phyloP scores from a whole-genome alignment of 2,797 vertebrate genomes.

The Steatocranus sp. region DNA sequence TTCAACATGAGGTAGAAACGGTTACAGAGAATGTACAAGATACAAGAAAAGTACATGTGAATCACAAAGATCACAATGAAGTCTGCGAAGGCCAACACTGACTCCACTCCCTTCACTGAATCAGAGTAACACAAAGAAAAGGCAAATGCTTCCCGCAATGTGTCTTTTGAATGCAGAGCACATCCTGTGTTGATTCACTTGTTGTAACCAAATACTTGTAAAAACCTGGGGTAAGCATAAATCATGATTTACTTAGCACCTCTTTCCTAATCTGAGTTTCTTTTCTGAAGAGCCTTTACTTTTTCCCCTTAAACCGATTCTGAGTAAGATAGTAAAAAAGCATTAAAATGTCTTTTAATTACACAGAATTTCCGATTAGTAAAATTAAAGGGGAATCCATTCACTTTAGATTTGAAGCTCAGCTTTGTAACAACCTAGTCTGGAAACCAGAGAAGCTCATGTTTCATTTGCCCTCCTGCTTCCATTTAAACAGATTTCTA shows the following conservation, averaged over 20 bases:
- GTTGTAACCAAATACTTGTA: slow-evolving; percentile 44
- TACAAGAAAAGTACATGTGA: slow-evolving; percentile 52
- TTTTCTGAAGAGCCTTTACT: neutral
- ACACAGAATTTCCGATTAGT: neutral
- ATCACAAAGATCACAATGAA: slow-evolving; percentile 50
- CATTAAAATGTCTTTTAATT: slow-evolving; percentile 11
- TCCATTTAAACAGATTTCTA: neutral
- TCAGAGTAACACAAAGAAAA: slow-evolving; percentile 7
- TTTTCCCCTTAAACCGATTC: neutral
- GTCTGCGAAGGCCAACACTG: slow-evolving; percentile 29
- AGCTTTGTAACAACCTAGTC: neutral
- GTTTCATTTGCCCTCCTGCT: neutral
- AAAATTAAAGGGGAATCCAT: neutral
- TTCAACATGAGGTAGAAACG: slow-evolving; percentile 75
- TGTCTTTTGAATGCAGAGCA: slow-evolving; percentile 1
- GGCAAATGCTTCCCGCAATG: neutral
- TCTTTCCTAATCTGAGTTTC: neutral
- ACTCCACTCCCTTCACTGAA: slow-evolving; percentile 24
- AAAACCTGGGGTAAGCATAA: slow-evolving; percentile 12
- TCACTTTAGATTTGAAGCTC: neutral
- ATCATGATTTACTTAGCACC: neutral
- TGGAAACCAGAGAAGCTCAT: too few species aligned
- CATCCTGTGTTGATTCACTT: slow-evolving; percentile 38
- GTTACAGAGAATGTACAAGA: slow-evolving; percentile 69
- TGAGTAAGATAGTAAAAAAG: neutral